Evolutionary conservation across 2,113 vertebrate species (phyloP).

Genomic region (human (Homo sapiens)): DNA sequence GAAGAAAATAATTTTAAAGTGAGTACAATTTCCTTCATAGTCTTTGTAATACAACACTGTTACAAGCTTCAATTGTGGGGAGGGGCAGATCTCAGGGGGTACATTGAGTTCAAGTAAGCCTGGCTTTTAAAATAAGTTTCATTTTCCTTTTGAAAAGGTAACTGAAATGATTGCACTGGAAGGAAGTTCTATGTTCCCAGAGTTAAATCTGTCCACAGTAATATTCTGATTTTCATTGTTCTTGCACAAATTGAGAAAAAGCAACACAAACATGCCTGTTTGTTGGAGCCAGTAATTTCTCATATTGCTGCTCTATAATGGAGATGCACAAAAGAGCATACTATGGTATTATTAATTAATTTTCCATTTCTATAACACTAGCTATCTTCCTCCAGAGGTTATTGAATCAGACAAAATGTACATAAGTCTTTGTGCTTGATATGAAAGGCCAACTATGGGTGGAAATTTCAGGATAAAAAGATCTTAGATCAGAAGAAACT

Average conservation of each 20-base stretch:
- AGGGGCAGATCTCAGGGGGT: constrained; percentile 38
- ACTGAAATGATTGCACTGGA: constrained; percentile 36
- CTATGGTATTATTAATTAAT: background rate
- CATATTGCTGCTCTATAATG: background rate
- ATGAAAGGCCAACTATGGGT: background rate
- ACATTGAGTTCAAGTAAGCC: constrained; percentile 73
- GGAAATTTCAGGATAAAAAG: background rate
- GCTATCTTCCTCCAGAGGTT: background rate
- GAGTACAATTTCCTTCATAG: background rate
- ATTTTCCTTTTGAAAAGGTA: constrained; percentile 63
- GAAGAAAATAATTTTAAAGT: constrained; percentile 20
- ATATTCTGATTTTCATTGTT: constrained; percentile 21
- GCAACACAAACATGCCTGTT: background rate
- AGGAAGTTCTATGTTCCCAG: constrained; percentile 59
- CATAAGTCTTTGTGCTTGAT: background rate
- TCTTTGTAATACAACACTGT: background rate
- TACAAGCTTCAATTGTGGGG: constrained; percentile 28
- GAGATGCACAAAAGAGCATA: background rate
- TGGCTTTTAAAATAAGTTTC: constrained; percentile 63
- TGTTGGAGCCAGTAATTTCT: background rate
- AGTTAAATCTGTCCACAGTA: constrained; percentile 71
- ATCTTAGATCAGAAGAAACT: background rate
- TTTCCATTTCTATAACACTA: background rate
- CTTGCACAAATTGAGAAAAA: background rate
- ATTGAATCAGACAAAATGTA: background rate